These are phyloP conservation scores for Iphiclides podalirius DNA, from an alignment of 2,888 invertebrate genomes.

Conservation along the genomic window DNA sequence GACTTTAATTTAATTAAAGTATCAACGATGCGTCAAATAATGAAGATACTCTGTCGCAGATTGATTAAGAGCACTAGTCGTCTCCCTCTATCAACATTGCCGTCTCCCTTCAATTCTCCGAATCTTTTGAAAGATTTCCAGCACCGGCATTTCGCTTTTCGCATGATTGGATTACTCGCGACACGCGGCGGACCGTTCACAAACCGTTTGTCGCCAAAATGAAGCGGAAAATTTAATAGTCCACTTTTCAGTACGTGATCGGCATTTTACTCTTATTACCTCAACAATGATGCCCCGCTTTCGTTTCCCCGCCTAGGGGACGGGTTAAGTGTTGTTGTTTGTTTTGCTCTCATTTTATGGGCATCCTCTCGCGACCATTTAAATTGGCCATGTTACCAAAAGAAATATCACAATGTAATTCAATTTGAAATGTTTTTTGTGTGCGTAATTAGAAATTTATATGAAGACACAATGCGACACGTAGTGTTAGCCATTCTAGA, in stretches of 20 bases:
- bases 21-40: background rate
- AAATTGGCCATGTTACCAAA: conserved; percentile 7
- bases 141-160: conserved; percentile 26
- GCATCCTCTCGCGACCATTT: too few species aligned
- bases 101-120: conserved; percentile 2
- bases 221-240: conserved; percentile 74
- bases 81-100: background rate
- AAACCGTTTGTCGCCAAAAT: conserved; percentile 67
- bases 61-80: background rate
- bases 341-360: conserved; percentile 19
- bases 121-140: background rate
- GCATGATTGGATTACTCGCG: conserved; percentile 37
- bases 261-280: conserved; percentile 60
- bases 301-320: conserved; percentile 52
- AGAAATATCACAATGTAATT: conserved; percentile 22
- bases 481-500: conserved; percentile 13
- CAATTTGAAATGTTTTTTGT: conserved; percentile 20
- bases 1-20: background rate
- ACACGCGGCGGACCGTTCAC: conserved; percentile 52
- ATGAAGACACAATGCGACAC: conserved; percentile 12
- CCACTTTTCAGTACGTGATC: conserved; percentile 66
- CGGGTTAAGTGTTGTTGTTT: conserved; percentile 20
- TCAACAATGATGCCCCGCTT: conserved; percentile 61
- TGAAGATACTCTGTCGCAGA: background rate
- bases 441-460: conserved; percentile 15